Percentiles rank a stretch among this genome's conserved stretches.
Conservation (phyloP, 2,888 invertebrate species). For the Oscheius sp. region DNA sequence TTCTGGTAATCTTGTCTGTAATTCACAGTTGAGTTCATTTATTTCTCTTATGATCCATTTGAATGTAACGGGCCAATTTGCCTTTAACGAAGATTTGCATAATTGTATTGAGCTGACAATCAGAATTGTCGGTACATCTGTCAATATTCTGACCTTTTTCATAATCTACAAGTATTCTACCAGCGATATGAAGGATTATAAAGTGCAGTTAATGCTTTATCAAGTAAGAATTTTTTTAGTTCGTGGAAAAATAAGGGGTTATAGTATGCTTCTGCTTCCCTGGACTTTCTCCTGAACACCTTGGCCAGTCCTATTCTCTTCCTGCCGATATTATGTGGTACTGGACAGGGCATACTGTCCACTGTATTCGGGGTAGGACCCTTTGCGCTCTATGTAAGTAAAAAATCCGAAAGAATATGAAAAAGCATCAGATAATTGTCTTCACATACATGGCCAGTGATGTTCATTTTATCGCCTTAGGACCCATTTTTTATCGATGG, state of each 20-base stretch:
- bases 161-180: slow-evolving; percentile 1
- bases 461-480: not conserved
- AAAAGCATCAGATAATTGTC: not conserved
- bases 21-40: no score
- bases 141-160: not conserved
- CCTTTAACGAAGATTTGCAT: not conserved
- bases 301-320: not conserved
- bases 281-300: not conserved
- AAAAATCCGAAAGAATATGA: not conserved
- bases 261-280: not conserved
- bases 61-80: slow-evolving; percentile 1
- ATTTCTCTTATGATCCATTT: slow-evolving; percentile 1
- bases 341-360: not conserved
- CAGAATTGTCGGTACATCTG: not conserved
- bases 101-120: not conserved
- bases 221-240: not conserved
- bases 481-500: not conserved
- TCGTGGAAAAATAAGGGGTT: not conserved
- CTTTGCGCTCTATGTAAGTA: not conserved
- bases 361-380: not conserved
- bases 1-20: no score
- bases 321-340: not conserved
- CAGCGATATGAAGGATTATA: slow-evolving; percentile 5
- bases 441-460: slow-evolving; percentile 7
- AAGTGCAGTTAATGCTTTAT: not conserved